Evolutionary conservation across 1,140 invertebrate genomes (phyloP).

Genomic region (Lethocerus indicus): DNA sequence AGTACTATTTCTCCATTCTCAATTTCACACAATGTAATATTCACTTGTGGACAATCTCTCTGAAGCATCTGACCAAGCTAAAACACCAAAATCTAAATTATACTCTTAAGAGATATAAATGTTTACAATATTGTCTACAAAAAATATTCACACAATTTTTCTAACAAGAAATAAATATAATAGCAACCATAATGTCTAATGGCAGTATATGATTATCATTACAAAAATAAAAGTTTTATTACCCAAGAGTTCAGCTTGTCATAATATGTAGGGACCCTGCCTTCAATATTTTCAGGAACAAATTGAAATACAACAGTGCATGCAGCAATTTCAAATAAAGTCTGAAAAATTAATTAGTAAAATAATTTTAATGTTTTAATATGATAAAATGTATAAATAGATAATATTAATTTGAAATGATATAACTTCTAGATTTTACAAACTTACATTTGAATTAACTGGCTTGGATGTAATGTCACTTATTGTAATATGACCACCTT

Average conservation of each 20-base stretch:
- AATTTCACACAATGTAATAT: conserved; percentile 61
- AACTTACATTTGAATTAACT: conserved; percentile 37
- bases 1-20: conserved; percentile 65
- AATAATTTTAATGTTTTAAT: too few species aligned
- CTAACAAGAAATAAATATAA: neutral
- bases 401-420: conserved; percentile 14
- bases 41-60: conserved; percentile 50
- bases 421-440: conserved; percentile 14
- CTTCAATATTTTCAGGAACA: conserved; percentile 36
- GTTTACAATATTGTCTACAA: neutral
- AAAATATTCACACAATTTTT: neutral
- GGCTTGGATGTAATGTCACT: conserved; percentile 44
- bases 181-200: neutral
- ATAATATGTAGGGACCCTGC: conserved; percentile 56
- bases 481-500: conserved; percentile 41
- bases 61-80: conserved; percentile 86
- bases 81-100: neutral
- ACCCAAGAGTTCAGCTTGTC: conserved; percentile 83
- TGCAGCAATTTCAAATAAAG: conserved; percentile 59
- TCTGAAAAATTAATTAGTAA: conserved; percentile 28
- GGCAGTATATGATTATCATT: too few species aligned
- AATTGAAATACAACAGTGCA: conserved; percentile 83
- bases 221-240: conserved; percentile 14
- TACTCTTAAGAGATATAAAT: neutral
- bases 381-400: too few species aligned